Base-by-base conservation (phyloP, 2,888 invertebrate genomes). In the Acleris cristana region DNA sequence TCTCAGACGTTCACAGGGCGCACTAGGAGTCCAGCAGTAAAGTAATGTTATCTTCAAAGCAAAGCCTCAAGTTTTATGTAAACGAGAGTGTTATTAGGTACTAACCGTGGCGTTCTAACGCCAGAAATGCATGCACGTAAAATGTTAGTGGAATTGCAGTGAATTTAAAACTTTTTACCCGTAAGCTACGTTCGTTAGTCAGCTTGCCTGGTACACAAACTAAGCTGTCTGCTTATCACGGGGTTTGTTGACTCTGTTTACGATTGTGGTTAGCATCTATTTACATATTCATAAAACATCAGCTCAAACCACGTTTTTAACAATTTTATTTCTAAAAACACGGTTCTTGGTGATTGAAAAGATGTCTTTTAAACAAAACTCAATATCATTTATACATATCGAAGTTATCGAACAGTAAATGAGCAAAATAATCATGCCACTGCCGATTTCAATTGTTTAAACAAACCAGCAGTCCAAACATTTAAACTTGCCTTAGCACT, bases 1-100 rank as follows among this genome's bases (percentile, higher is more conserved):
- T 76, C 74, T 76, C 73, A 76, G 40, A 79, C 64, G 40, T 71
- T 64, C 49, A 51, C 69, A 62, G 67, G 56, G 69, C 67, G 70
- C 73, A 72, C 66, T 71, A 71, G 65, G 61, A 64, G 58, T 69
- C 64, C 74, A 69, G 58, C 69, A 53, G 53, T 57, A 64, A 70
- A 72, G 69, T 66, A 62, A 65, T 71, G 72, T 68, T 65, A 49
- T 34, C 49, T 55, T 40, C 40, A 40, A 40, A 40, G 40, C 40
- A n/a, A 52, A 34, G 54, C 49, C 26, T 54, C 34, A 23, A 57
- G 61, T 61, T 56, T 57, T 53, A 19, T 57, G 26, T 19, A 45
- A 53, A 64, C 51, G 26, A 53, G 45, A 58, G 18, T 40, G 44
- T n/a, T 48, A 48, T 48, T 16, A 58, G 57, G n/a, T 58, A 58